A percentile compares a stretch with the other conserved stretches of the same genome.
Conservation (phyloP, 2,888 invertebrate species). For the Koerneria pararmatus region DNA sequence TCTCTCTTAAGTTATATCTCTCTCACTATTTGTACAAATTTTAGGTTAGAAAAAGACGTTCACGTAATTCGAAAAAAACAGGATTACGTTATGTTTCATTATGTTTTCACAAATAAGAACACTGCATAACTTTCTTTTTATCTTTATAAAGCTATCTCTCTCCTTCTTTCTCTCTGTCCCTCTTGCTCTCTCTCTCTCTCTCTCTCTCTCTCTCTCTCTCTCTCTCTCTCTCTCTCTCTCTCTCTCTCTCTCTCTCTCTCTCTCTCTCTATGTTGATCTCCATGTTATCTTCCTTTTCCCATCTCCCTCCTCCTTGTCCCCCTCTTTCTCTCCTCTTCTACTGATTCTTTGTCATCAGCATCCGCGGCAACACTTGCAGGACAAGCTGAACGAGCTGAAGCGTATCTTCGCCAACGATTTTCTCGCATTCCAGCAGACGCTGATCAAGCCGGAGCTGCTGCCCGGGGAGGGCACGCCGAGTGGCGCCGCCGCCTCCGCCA, state of each 20-base stretch:
- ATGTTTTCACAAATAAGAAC: too few species aligned
- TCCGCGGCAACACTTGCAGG: slow-evolving; percentile 27
- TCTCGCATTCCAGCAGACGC: slow-evolving; percentile 47
- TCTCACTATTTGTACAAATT: too few species aligned
- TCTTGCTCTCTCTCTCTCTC: not conserved
- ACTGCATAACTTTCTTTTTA: too few species aligned
- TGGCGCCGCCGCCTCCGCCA: too few species aligned
- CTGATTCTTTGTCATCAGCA: not conserved
- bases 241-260: not conserved
- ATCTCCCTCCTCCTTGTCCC: not conserved
- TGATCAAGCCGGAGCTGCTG: slow-evolving; percentile 36
- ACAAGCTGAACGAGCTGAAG: slow-evolving; percentile 46
- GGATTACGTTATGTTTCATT: too few species aligned
- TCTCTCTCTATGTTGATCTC: too few species aligned
- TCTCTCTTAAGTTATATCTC: too few species aligned
- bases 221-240: not conserved
- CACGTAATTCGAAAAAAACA: too few species aligned
- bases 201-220: slow-evolving; percentile 2
- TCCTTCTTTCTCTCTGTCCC: too few species aligned
- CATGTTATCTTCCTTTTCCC: not conserved
- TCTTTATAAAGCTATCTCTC: too few species aligned
- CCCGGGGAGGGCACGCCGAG: slow-evolving; percentile 9
- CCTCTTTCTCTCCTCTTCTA: not conserved
- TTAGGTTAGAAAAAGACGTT: too few species aligned
- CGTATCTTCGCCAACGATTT: slow-evolving; percentile 44